Evolutionary conservation across 2,113 vertebrate genomes (phyloP), one percentile per base, ranked within the genome.

Genomic region (Hydropotes inermis): DNA sequence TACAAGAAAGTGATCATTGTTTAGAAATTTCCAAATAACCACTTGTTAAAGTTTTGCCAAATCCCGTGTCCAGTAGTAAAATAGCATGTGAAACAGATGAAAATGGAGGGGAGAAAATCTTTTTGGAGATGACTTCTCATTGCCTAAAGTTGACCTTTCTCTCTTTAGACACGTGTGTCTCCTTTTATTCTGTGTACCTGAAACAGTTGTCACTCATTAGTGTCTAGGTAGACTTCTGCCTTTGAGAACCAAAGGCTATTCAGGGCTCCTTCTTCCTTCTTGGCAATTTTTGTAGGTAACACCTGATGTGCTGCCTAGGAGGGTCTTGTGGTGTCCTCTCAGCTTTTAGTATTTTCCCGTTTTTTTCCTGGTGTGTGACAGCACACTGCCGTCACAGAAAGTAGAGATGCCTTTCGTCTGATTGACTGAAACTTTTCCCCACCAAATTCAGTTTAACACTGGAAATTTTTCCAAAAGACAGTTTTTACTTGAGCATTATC

Each of bases 1-100:
- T 94, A 58, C 52, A 58, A 92, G 70, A 93, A 55, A 89, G 27
- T 60, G 78, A 79, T 89, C 74, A 84, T 87, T 93, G 54, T 82
- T 86, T 95, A 96, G 70, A 87, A 94, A 92, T 94, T 94, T 94
- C 45, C 76, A 86, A 79, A 81, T 92, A 92, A 85, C 25, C 58
- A 50, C 5, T 91, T 92, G 58, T 89, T 95, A 27, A 95, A 81
- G 54, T 93, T 93, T 88, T 93, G 78, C 67, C 79, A 97, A 94
- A 87, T 17, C 25, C 33, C 54, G 8, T 47, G 45, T n/a, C 58
- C 70, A 45, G 33, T 76, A 78, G 54, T 86, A 86, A 94, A 86
- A 82, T 55, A 89, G 47, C 52, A 52, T 55, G 4, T 88, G 83
- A 91, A 79, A 78, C 55, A 96, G 36, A 33, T 76, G 19, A 93